These are phyloP conservation scores for Polia nebulosa DNA, from an alignment of 2,888 invertebrate genomes.

Conservation along the genomic window DNA sequence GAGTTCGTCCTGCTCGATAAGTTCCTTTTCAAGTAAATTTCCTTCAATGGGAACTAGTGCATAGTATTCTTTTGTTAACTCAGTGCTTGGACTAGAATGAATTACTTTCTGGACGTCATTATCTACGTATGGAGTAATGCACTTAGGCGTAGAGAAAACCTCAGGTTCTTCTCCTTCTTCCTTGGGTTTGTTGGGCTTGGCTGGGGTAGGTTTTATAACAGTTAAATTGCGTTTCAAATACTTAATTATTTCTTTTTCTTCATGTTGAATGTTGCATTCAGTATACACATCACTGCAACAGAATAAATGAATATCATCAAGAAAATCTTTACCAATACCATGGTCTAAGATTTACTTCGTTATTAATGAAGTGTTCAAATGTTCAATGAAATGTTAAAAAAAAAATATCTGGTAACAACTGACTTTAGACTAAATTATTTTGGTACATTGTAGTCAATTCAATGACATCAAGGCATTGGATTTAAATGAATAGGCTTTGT, in stretches of 20 bases:
- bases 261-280: slow-evolving; percentile 86
- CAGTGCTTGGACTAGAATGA: slow-evolving; percentile 84
- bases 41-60: slow-evolving; percentile 83
- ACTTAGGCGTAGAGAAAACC: slow-evolving; percentile 87
- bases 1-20: slow-evolving; percentile 89
- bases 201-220: slow-evolving; percentile 66
- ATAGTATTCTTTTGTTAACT: slow-evolving; percentile 85
- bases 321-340: slow-evolving; percentile 7
- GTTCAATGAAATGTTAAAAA: slow-evolving; percentile 13
- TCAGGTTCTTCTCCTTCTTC: slow-evolving; percentile 83
- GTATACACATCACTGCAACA: slow-evolving; percentile 87
- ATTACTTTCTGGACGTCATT: slow-evolving; percentile 74
- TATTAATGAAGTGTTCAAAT: slow-evolving; percentile 2
- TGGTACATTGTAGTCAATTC: not conserved
- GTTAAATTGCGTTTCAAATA: slow-evolving; percentile 81
- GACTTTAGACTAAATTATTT: slow-evolving; percentile 20
- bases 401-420: slow-evolving; percentile 48
- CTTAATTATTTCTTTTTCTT: slow-evolving; percentile 87
- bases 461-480: slow-evolving; percentile 5
- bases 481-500: slow-evolving; percentile 15
- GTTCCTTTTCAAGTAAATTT: slow-evolving; percentile 86
- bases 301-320: slow-evolving; percentile 43
- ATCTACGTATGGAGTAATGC: slow-evolving; percentile 81
- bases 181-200: slow-evolving; percentile 69
- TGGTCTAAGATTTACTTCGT: slow-evolving; percentile 6